These are phyloP conservation scores for Oophaga sylvatica DNA, from an alignment of 2,797 vertebrate genomes.

Conservation along the genomic window DNA sequence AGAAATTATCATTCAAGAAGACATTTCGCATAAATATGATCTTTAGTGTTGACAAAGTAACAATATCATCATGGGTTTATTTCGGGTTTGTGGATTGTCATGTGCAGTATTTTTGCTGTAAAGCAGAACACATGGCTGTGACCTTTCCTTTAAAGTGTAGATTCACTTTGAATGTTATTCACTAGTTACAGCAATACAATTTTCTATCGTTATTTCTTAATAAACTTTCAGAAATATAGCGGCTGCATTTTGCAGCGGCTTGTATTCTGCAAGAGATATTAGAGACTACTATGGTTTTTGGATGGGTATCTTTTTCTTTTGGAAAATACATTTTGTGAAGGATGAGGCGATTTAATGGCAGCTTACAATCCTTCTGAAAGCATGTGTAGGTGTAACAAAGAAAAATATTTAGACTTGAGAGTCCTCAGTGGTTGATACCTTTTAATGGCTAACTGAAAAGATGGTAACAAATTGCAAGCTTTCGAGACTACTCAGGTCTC, in stretches of 20 bases:
- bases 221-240: not conserved
- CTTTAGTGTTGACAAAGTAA: not conserved
- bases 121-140: not conserved
- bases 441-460: no score
- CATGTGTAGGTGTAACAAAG: no score
- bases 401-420: no score
- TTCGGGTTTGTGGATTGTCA: not conserved
- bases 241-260: not conserved
- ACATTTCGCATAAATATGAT: constrained; percentile 5
- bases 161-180: not conserved
- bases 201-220: not conserved
- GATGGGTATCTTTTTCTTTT: no score
- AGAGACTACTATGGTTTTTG: no score
- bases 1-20: constrained; percentile 6
- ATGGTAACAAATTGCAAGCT: no score
- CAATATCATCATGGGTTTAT: not conserved
- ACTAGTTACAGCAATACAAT: not conserved
- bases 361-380: no score
- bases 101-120: not conserved
- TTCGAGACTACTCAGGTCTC: no score
- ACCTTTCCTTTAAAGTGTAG: not conserved
- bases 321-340: no score
- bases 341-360: no score
- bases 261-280: not conserved
- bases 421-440: no score